Conservation (phyloP, 2,113 vertebrate species). For the Genyomyrus donnyi region DNA sequence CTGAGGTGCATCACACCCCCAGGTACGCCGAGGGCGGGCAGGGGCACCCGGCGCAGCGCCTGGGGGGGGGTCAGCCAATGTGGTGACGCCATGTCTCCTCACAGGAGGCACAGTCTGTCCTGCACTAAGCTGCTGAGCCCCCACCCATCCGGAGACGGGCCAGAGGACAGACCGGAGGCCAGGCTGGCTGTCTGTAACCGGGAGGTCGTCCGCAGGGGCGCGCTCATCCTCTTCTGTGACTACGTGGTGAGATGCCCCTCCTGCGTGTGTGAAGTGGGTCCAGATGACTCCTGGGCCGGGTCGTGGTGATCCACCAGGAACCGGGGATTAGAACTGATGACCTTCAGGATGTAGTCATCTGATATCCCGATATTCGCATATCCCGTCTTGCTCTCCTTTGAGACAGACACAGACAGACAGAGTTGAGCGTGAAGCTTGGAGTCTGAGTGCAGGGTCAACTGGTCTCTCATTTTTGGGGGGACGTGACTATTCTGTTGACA, state of each 20-base stretch:
- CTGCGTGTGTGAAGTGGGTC: background rate
- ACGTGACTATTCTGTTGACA: background rate
- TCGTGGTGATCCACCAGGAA: background rate
- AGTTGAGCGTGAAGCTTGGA: background rate
- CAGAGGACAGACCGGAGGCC: constrained; percentile 57
- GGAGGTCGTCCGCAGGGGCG: constrained; percentile 86
- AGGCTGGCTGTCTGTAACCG: constrained; percentile 78
- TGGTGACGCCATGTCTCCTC: constrained; percentile 10
- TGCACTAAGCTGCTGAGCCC: constrained; percentile 82
- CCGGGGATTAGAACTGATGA: background rate
- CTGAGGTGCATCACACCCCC: constrained; percentile 90
- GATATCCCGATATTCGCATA: background rate
- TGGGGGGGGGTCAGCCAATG: background rate
- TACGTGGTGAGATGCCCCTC: constrained; percentile 75
- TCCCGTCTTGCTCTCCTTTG: background rate
- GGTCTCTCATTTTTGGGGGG: background rate
- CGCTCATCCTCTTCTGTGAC: constrained; percentile 93
- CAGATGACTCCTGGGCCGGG: background rate
- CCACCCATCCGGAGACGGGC: constrained; percentile 66
- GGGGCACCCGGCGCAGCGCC: background rate
- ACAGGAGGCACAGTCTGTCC: constrained; percentile 83
- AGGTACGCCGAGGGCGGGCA: constrained; percentile 53
- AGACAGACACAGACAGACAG: background rate
- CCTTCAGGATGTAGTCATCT: background rate
- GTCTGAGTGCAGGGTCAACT: background rate